Percentiles rank a stretch among this genome's conserved stretches.
These are phyloP conservation scores for Pantherophis guttatus DNA, from an alignment of 2,113 vertebrate species.

Conservation along the genomic window DNA sequence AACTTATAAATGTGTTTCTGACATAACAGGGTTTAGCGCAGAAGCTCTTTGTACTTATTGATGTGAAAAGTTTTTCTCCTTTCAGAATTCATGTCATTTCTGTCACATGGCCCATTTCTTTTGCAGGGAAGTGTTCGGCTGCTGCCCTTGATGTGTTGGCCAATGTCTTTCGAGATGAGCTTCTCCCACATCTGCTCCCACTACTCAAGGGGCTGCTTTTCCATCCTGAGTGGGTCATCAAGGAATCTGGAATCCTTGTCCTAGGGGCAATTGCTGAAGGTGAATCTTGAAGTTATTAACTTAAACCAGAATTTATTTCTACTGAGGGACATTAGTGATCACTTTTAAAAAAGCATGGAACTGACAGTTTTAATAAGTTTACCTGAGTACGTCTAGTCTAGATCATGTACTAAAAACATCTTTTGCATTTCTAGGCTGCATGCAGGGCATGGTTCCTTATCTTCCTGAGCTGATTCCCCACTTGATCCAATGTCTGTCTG, in stretches of 20 bases:
- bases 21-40: neutral
- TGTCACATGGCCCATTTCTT: fast-evolving
- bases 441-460: conserved; percentile 97
- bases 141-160: conserved; percentile 89
- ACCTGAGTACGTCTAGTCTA: neutral
- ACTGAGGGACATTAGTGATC: neutral
- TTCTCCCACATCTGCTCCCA: conserved; percentile 87
- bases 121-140: conserved; percentile 86
- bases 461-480: conserved; percentile 92
- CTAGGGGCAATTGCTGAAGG: conserved; percentile 90
- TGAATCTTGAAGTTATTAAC: conserved; percentile 44
- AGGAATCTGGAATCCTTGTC: conserved; percentile 91
- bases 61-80: neutral
- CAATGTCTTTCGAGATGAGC: conserved; percentile 91
- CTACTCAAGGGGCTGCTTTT: conserved; percentile 91
- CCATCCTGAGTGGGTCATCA: conserved; percentile 93
- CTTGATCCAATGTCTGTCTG: conserved; percentile 88
- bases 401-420: neutral
- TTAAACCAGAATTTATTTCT: neutral
- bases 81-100: neutral
- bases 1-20: neutral
- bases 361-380: neutral
- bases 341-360: neutral
- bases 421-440: conserved; percentile 75
- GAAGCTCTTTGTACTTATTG: neutral